Base-by-base conservation (phyloP, 2,113 vertebrate species). In the Equus przewalskii region DNA sequence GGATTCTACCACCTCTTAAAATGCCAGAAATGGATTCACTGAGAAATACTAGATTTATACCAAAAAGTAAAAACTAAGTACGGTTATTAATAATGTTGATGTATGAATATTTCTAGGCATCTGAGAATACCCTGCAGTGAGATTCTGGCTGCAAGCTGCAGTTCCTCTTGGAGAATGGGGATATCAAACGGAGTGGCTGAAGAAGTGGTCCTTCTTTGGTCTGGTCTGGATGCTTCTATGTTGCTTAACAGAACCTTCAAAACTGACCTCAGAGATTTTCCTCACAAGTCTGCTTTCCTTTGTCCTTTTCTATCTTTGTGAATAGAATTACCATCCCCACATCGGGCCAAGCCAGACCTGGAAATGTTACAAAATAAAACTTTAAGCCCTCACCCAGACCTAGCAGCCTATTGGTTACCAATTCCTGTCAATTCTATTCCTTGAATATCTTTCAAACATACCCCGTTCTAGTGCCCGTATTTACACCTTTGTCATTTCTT, bases 301-400 rank as follows among this genome's bases (percentile, higher is more conserved):
- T 67, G 11, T 94, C n/a, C 44, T 76, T 96, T 87, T 44, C 69
- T 24, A 2, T 92, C 30, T 87, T 64, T 85, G 28, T 79, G 41
- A 73, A 26, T 58, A 33, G 30, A 89, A 69, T 3, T 54, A 22
- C 28, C 19, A 28, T 36, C 11, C 41, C 30, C 26, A 64, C 46
- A 46, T 62, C 44, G 93, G 44, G 28, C 46, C 44, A 36, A 65
- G 4, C 12, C 1, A 69, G 60, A 69, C 18, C 6, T 5, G 28
- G 8, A 49, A 56, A 78, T 85, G 46, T 44, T 11, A 26, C 13
- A 28, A 76, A 85, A 80, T 69, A 56, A 44, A 6, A 51, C 10
- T 28, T 5, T 28, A 79, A 83, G n/a, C 13, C 12, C 5, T 2
- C 7, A 16, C 16, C 26, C 7, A 70, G 67, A 69, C 3, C 51